Evolutionary conservation across 2,888 invertebrate genomes (phyloP).

Genomic region (Leptura quadrifasciata): DNA sequence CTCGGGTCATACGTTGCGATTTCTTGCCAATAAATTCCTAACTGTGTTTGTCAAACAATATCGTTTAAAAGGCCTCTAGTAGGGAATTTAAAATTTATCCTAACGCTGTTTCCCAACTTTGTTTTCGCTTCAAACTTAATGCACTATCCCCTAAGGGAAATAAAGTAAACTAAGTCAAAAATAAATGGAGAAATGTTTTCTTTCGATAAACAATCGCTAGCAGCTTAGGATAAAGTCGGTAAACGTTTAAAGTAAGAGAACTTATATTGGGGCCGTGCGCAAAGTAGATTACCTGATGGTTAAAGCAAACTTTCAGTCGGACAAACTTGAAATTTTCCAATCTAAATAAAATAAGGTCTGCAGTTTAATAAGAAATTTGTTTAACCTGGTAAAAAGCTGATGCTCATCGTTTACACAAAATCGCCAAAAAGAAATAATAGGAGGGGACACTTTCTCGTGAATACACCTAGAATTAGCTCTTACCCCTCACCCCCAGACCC

Average conservation of each 20-base stretch:
- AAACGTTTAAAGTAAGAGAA: neutral
- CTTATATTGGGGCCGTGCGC: neutral
- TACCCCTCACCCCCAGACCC: too few relatives aligned
- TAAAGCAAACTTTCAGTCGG: too few relatives aligned
- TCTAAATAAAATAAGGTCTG: too few relatives aligned
- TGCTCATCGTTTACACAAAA: too few relatives aligned
- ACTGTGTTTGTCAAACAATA: slow-evolving; percentile 15
- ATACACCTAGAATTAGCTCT: too few relatives aligned
- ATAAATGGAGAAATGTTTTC: slow-evolving; percentile 33
- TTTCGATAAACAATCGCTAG: slow-evolving; percentile 14
- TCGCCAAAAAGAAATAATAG: too few relatives aligned
- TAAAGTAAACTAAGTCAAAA: slow-evolving; percentile 34
- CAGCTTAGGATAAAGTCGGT: slow-evolving; percentile 6
- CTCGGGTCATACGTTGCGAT: neutral
- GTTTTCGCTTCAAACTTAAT: slow-evolving; percentile 29
- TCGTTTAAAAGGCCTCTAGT: neutral
- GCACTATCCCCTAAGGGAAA: slow-evolving; percentile 23
- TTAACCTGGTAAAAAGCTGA: too few relatives aligned
- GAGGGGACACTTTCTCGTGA: too few relatives aligned
- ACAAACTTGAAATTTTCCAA: too few relatives aligned
- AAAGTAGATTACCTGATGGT: neutral
- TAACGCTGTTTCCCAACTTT: slow-evolving; percentile 6
- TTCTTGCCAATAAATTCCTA: neutral
- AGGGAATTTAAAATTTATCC: slow-evolving; percentile 15
- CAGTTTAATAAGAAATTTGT: too few relatives aligned